Evolutionary conservation across 2,113 vertebrate species (phyloP).

Genomic region (Kryptolebias marmoratus): DNA sequence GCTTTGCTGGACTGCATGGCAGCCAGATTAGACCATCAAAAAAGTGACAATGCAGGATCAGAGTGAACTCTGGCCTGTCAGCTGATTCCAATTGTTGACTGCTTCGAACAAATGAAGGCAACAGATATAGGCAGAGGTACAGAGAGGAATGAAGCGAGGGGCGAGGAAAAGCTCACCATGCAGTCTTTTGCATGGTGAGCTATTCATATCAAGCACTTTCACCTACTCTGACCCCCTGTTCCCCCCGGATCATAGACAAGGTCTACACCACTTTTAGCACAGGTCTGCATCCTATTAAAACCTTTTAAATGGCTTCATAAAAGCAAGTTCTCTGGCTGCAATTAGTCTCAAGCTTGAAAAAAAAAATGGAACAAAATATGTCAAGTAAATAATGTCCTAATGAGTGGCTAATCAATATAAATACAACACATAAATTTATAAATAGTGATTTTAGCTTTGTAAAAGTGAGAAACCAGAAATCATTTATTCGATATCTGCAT

Average conservation of each 20-base stretch:
- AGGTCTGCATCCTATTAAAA: constrained; percentile 26
- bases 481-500: constrained; percentile 1
- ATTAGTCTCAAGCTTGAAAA: constrained; percentile 13
- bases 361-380: not conserved
- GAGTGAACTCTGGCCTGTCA: constrained; percentile 75
- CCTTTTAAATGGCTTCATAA: not conserved
- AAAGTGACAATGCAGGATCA: constrained; percentile 86
- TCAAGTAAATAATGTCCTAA: not conserved
- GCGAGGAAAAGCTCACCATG: constrained; percentile 25
- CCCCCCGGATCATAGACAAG: constrained; percentile 32
- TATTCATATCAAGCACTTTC: constrained; percentile 71
- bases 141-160: constrained; percentile 46
- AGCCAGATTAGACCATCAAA: constrained; percentile 82
- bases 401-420: not conserved
- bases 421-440: constrained; percentile 9
- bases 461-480: constrained; percentile 12
- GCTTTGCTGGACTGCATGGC: constrained; percentile 80
- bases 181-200: constrained; percentile 47
- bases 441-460: not conserved
- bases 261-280: constrained; percentile 39
- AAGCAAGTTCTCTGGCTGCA: not conserved
- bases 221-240: constrained; percentile 58
- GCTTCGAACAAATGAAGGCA: constrained; percentile 79
- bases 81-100: constrained; percentile 78
- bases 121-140: constrained; percentile 66